Evolutionary conservation across 2,797 vertebrate species (phyloP), one percentile per base, ranked within the genome.

Genomic region (Garrulus glandarius): DNA sequence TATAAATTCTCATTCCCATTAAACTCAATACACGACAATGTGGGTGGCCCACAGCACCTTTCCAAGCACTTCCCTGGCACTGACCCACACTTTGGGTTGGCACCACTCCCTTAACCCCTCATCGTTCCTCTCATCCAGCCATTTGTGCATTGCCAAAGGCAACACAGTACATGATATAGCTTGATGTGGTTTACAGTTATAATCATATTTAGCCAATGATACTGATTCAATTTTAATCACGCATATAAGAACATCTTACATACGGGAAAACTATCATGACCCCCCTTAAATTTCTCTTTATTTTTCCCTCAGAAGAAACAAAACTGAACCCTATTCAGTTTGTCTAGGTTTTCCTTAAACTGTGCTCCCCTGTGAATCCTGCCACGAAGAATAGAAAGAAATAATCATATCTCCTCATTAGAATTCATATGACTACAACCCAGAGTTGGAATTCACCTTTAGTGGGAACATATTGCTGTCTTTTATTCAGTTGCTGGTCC

Each of bases 11-110:
- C 46, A 19, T 75, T 81, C 27, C 41, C 89, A 76, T 91, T 89
- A 56, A 86, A 68, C n/a, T 53, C 44, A 65, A 72, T 56, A 60
- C 17, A 47, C 30, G 70, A 70, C 82, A 84, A 61, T 16, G 20
- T 84, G 70, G 83, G 90, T 94, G 95, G 91, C 70, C 80, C 64
- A 80, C 27, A 72, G 39, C 72, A 93, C 70, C 83, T 94, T 83
- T 84, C 70, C 56, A 84, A 64, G 65, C 71, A 69, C 64, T 57
- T 78, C 84, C 84, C 69, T 70, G 78, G 92, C 77, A 89, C 52
- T 78, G 57, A 91, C 49, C 72, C 71, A 76, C 80, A 29, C 49
- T 93, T 69, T 36, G 29, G 32, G 29, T 87, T 95, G 87, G 79
- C 88, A 61, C 56, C 65, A 37, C 39, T 94, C 83, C 88, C 68